Conservation (phyloP, 2,888 invertebrate species). For the Lepidocyrtoides sp. region DNA sequence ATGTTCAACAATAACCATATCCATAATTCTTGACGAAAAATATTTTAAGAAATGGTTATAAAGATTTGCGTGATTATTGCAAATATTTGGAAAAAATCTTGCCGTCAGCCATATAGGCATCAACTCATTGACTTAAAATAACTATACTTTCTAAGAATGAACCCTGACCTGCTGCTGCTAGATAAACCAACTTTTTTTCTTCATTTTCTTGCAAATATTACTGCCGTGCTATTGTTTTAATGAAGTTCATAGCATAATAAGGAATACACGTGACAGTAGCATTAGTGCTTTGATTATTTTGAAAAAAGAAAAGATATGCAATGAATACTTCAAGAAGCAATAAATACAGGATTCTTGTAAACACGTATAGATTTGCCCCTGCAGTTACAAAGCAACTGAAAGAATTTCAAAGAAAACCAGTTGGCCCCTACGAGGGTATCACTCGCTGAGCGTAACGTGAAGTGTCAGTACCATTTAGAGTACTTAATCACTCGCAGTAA, state of each 20-base stretch:
- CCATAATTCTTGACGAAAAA: conserved; percentile 15
- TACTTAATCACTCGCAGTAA: conserved; percentile 46
- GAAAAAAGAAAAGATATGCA: neutral
- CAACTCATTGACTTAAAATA: conserved; percentile 6
- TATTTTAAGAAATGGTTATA: neutral
- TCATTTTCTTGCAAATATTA: too few species aligned
- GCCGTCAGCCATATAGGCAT: neutral
- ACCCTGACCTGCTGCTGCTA: conserved; percentile 52
- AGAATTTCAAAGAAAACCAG: conserved; percentile 52
- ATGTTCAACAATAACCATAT: neutral
- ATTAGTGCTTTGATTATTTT: neutral
- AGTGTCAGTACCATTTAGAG: conserved; percentile 42
- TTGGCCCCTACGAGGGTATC: conserved; percentile 15
- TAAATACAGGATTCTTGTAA: conserved; percentile 21
- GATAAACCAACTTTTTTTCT: conserved; percentile 1
- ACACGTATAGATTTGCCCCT: conserved; percentile 21
- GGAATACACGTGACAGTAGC: conserved; percentile 22
- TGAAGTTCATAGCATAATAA: conserved; percentile 13
- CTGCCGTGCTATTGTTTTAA: conserved; percentile 32
- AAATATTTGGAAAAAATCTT: conserved; percentile 36
- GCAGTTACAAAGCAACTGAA: conserved; percentile 1
- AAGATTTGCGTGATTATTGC: neutral
- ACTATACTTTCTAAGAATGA: conserved; percentile 19
- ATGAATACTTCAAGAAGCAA: conserved; percentile 36
- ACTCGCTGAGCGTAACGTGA: conserved; percentile 31